Conservation (phyloP, 2,113 vertebrate genomes). For the Muscicapa adusta region DNA sequence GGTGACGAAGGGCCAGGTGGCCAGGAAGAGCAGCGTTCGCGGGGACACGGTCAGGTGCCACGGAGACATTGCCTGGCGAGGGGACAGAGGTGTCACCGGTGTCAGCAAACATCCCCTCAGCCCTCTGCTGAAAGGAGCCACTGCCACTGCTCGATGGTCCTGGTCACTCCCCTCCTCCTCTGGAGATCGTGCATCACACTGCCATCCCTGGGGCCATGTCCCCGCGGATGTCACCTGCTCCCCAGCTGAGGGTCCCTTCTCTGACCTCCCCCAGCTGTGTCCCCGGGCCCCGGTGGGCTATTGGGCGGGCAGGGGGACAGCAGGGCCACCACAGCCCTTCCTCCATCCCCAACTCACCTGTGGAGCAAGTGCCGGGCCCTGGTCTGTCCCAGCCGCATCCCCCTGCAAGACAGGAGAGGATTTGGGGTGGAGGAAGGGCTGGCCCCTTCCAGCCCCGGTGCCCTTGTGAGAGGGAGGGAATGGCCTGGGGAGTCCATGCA, state of each 20-base stretch:
- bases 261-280: not conserved
- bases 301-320: rapidly evolving
- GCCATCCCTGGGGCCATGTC: rapidly evolving
- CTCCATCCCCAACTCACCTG: not conserved
- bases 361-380: rapidly evolving
- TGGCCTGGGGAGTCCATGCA: rapidly evolving
- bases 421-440: not conserved
- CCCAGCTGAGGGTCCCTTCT: not conserved
- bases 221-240: not conserved
- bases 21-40: conserved; percentile 80
- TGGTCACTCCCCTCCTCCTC: not conserved
- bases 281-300: not conserved
- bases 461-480: rapidly evolving
- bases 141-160: not conserved
- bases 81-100: not conserved
- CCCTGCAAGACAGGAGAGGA: not conserved
- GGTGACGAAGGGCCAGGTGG: conserved; percentile 89
- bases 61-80: not conserved
- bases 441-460: rapidly evolving
- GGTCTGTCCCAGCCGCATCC: not conserved
- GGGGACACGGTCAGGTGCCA: conserved; percentile 58
- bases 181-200: rapidly evolving
- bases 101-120: not conserved
- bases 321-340: rapidly evolving
- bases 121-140: not conserved